Conservation (phyloP, 92 coral and sea anemone genomes). For the Muricea muricata region DNA sequence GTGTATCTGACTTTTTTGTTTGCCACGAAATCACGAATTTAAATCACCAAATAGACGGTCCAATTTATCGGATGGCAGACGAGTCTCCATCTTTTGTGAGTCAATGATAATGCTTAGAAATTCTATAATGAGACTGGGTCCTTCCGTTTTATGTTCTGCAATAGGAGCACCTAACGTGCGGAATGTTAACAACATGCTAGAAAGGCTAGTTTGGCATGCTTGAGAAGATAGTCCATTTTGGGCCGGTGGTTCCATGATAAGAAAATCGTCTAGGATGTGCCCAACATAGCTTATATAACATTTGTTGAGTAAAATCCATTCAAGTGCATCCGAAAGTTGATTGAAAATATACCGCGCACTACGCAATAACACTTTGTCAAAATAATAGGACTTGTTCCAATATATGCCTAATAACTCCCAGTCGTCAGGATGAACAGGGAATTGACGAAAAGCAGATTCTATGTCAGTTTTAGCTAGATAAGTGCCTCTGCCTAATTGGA, state of each 20-base stretch:
- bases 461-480: conserved; percentile 69
- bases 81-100: conserved; percentile 59
- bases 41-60: conserved; percentile 40
- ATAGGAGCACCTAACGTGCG: conserved; percentile 59
- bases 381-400: conserved; percentile 58
- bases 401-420: conserved; percentile 65
- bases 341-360: conserved; percentile 63
- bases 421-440: conserved; percentile 68
- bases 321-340: conserved; percentile 60
- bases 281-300: conserved; percentile 41
- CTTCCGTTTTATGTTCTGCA: conserved; percentile 53
- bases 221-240: conserved; percentile 26
- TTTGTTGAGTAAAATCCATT: conserved; percentile 58
- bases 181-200: conserved; percentile 62
- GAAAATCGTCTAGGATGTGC: conserved; percentile 68
- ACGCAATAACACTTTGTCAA: conserved; percentile 60
- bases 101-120: conserved; percentile 65
- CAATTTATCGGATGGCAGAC: conserved; percentile 59
- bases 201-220: conserved; percentile 37
- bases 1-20: conserved; percentile 41
- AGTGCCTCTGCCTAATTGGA: conserved; percentile 41
- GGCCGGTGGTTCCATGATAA: conserved; percentile 58
- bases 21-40: conserved; percentile 17
- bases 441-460: conserved; percentile 64
- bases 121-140: conserved; percentile 55